Evolutionary conservation across 2,113 vertebrate species (phyloP).

Genomic region (Gymnocephalus cernua): DNA sequence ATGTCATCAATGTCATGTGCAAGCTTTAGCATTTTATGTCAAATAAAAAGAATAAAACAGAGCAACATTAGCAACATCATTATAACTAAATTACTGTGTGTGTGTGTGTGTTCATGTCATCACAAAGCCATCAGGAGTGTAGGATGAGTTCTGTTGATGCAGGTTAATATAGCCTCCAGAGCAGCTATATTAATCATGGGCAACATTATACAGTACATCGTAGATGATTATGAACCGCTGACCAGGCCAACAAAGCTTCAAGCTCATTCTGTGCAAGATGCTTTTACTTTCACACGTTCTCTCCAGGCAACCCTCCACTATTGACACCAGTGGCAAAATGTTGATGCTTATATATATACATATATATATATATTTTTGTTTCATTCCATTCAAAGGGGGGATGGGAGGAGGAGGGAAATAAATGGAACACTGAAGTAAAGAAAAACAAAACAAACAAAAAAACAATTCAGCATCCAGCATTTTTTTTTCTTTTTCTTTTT

Average conservation of each 20-base stretch:
- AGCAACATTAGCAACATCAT: slow-evolving; percentile 37
- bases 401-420: slow-evolving; percentile 68
- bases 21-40: slow-evolving; percentile 29
- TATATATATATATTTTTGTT: too few species aligned
- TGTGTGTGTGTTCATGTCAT: slow-evolving; percentile 47
- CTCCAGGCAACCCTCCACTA: slow-evolving; percentile 67
- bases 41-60: slow-evolving; percentile 16
- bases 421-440: slow-evolving; percentile 77
- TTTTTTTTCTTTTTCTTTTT: slow-evolving; percentile 17
- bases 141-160: slow-evolving; percentile 71
- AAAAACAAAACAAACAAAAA: slow-evolving; percentile 54
- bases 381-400: slow-evolving; percentile 75
- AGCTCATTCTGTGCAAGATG: slow-evolving; percentile 77
- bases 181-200: slow-evolving; percentile 80
- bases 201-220: slow-evolving; percentile 61
- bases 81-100: slow-evolving; percentile 26
- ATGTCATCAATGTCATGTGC: slow-evolving; percentile 29
- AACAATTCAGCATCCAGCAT: slow-evolving; percentile 73
- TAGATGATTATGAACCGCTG: slow-evolving; percentile 72
- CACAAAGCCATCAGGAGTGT: slow-evolving; percentile 67
- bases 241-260: slow-evolving; percentile 70
- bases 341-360: too few species aligned
- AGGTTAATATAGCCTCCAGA: slow-evolving; percentile 78
- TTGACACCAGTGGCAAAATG: slow-evolving; percentile 67
- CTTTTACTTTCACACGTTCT: slow-evolving; percentile 68